Evolutionary conservation across 2,888 invertebrate genomes (phyloP), one percentile per base, ranked within the genome.

Genomic region (Oscheius onirici): DNA sequence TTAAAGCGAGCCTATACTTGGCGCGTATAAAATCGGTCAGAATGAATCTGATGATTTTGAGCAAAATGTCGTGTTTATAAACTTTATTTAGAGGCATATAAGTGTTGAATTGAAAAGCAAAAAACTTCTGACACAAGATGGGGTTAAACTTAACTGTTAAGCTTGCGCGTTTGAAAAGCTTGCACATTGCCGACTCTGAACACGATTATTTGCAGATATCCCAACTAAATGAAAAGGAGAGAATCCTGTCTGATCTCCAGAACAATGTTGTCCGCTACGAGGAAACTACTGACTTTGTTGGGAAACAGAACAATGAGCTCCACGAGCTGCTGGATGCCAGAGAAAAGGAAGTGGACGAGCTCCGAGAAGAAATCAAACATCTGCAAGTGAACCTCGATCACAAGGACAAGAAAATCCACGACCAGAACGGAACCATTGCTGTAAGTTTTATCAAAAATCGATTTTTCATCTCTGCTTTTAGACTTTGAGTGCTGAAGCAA

Each of bases 281-380:
- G 26, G 49, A 63, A 20, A 63, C 63, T 17, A 63, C 63, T 28
- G 66, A 52, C 15, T 66, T 52, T 22, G 69, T 79, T 34, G 79
- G 76, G 49, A 46, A 72, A 71, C 76, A 79, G 55, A 81, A 81
- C 72, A 70, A 74, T 20, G 61, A 73, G 28, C 69, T 81, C 34
- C 73, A 76, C 51, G 74, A 77, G 43, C 70, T 76, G 20, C 55
- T 81, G 46, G 78, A 79, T 41, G 75, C 71, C 58, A 77, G 75
- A 26, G 77, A 79, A 58, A 69, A 65, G 60, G 76, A 71, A 1
- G 72, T 81, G 24, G 73, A 77, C 49, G 73, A 75, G 22, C 51
- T 81, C 6, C 71, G 78, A 51, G 69, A 75, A 34, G 73, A 75
- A 51, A 72, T 78, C 24, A 52, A 34, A 28, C 15, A 52, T 1